Base-by-base conservation (phyloP, 2,888 invertebrate species). In the Meganola albula region DNA sequence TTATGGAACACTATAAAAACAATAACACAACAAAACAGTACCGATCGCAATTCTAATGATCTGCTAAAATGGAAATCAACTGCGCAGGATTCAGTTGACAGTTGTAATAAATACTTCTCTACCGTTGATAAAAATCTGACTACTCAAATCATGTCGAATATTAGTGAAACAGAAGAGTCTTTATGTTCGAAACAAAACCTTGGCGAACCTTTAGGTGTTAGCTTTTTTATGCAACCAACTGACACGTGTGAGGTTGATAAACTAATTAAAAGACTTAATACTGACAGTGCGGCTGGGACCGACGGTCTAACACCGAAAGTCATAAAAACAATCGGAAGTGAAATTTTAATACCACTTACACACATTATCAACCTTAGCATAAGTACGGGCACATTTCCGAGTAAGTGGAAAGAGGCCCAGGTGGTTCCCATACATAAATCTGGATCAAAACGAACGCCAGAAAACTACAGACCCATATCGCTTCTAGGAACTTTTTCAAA, bases 1-100 rank as follows among this genome's bases (percentile, higher is more conserved):
- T 7, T 29, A 10, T 29, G 29, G 29, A 14, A 29, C 1, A 29
- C 29, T 8, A 29, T 29, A 1, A 30, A 30, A 24, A 24, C 14
- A n/a, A 24, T 30, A 3, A 24, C 9, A 3, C 24, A 30, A 16
- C 11, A 27, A 11, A 8, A n/a, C 4, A 18, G 2, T 12, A 24
- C 16, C 7, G 24, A 8, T 12, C 16, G 10, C 2, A 18, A 8
- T 5, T 6, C 22, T 22, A 7, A 2, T 12, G 22, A 22, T 6
- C 10, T 22, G 1, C 22, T 22, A n/a, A 22, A 13, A 3, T 10
- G 3, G 8, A 28, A 28, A 28, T 9, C 27, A 2, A 21, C 10
- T 11, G 12, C 21, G 8, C 20, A 28, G 13, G 22, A 28, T 2
- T 28, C 22, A 10, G 10, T 28, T 22, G 13, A 22, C 8, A n/a